Percentiles rank a stretch among this genome's conserved stretches.
These are phyloP conservation scores for Berghia stephanieae DNA, from an alignment of 1,140 invertebrate genomes.

Conservation along the genomic window DNA sequence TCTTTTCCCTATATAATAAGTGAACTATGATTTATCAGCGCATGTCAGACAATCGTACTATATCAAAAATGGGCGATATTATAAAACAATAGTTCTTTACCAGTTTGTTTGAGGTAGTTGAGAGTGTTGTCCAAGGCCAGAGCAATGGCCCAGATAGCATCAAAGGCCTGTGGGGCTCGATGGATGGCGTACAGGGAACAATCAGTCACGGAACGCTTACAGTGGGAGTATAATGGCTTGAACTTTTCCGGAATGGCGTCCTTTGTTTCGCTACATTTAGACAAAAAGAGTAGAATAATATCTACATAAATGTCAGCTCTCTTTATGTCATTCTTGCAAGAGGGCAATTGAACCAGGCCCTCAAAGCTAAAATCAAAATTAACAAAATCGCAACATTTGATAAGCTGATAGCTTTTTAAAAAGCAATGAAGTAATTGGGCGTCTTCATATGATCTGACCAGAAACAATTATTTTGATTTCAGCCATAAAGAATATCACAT, in stretches of 20 bases:
- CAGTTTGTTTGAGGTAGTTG: neutral
- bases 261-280: neutral
- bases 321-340: too few species aligned
- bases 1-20: too few species aligned
- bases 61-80: too few species aligned
- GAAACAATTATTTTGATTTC: too few species aligned
- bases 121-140: slow-evolving; percentile 35
- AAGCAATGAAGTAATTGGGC: neutral
- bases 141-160: slow-evolving; percentile 39
- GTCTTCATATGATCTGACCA: neutral
- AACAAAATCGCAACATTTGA: neutral
- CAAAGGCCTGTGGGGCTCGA: slow-evolving; percentile 32
- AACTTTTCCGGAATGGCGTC: slow-evolving; percentile 4
- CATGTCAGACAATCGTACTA: too few species aligned
- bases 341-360: too few species aligned
- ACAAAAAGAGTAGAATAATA: too few species aligned
- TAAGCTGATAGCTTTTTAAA: neutral
- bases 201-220: neutral
- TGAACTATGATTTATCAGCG: too few species aligned
- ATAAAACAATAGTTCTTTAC: slow-evolving; percentile 15
- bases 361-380: neutral
- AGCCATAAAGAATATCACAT: too few species aligned
- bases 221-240: neutral
- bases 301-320: neutral
- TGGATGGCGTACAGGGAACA: neutral